A percentile compares a stretch with the other conserved stretches of the same genome.
Conservation (phyloP, 2,888 invertebrate genomes). For the Drosophila anomalata region DNA sequence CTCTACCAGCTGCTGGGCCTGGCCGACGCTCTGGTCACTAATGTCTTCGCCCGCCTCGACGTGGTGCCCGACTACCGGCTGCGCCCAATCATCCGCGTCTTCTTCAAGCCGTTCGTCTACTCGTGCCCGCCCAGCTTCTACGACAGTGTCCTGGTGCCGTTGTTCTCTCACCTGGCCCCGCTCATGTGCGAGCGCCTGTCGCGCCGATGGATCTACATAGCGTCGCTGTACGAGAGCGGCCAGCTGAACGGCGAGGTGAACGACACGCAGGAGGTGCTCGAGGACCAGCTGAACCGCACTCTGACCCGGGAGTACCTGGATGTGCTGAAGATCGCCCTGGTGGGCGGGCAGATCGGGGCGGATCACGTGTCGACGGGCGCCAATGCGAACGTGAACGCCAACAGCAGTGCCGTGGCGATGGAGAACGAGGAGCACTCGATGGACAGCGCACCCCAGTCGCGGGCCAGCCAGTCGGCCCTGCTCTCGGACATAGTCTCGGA, state of each 20-base stretch:
- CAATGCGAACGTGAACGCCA: slow-evolving; percentile 42
- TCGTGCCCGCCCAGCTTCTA: slow-evolving; percentile 94
- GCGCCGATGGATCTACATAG: slow-evolving; percentile 91
- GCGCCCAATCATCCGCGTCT: slow-evolving; percentile 91
- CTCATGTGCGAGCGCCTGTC: slow-evolving; percentile 89
- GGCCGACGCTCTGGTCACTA: slow-evolving; percentile 89
- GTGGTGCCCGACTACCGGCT: slow-evolving; percentile 93
- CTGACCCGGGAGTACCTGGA: slow-evolving; percentile 95
- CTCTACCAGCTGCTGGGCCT: slow-evolving; percentile 92
- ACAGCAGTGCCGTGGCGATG: slow-evolving; percentile 84
- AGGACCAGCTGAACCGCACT: slow-evolving; percentile 93
- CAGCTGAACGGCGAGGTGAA: slow-evolving; percentile 90
- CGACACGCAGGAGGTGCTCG: slow-evolving; percentile 89
- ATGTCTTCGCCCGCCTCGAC: slow-evolving; percentile 85
- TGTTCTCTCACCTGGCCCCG: slow-evolving; percentile 91
- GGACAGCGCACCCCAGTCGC: slow-evolving; percentile 87
- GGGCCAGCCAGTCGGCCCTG: slow-evolving; percentile 84
- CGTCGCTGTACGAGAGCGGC: slow-evolving; percentile 90
- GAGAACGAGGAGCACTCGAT: slow-evolving; percentile 88
- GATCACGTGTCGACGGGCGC: slow-evolving; percentile 62
- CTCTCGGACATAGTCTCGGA: slow-evolving; percentile 92
- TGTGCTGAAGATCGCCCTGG: slow-evolving; percentile 90
- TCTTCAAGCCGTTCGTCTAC: slow-evolving; percentile 93
- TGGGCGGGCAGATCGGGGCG: slow-evolving; percentile 87
- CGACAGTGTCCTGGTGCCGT: slow-evolving; percentile 90